Evolutionary conservation across 1,140 invertebrate species (phyloP).

Genomic region (Rhagoletis zephyria): DNA sequence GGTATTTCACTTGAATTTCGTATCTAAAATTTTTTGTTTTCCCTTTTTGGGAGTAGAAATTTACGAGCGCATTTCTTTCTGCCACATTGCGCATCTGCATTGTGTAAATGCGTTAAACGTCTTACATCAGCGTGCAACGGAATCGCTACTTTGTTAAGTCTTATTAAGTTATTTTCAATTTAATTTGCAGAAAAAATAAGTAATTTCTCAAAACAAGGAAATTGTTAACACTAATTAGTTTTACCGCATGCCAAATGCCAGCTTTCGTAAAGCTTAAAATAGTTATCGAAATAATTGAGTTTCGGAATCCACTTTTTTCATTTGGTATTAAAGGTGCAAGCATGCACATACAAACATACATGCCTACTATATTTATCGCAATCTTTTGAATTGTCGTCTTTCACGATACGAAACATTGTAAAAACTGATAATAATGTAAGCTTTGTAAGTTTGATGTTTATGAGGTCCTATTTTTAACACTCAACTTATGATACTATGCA

Average conservation of each 20-base stretch:
- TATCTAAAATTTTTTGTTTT: not conserved
- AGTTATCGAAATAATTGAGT: too few species aligned
- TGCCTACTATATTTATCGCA: too few species aligned
- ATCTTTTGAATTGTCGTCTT: too few species aligned
- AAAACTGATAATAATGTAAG: too few species aligned
- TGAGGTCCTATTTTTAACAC: too few species aligned
- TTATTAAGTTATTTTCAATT: constrained; percentile 12
- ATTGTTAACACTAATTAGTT: constrained; percentile 22
- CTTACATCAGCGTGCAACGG: not conserved
- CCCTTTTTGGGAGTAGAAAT: not conserved
- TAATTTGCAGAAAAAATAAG: not conserved
- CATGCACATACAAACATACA: too few species aligned
- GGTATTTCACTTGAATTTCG: constrained; percentile 3
- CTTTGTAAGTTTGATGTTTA: too few species aligned
- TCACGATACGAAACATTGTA: too few species aligned
- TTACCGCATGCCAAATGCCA: not conserved
- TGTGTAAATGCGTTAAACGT: too few species aligned
- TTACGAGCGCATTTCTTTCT: not conserved
- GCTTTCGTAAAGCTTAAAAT: not conserved
- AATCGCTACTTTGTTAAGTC: not conserved
- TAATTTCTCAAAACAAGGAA: constrained; percentile 2
- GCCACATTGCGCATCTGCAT: not conserved
- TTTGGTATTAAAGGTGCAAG: too few species aligned
- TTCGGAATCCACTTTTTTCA: too few species aligned
- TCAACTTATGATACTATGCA: too few species aligned